A percentile compares a stretch with the other conserved stretches of the same genome.
Conservation (phyloP, 2,888 invertebrate species). For the Zonitis immaculata region DNA sequence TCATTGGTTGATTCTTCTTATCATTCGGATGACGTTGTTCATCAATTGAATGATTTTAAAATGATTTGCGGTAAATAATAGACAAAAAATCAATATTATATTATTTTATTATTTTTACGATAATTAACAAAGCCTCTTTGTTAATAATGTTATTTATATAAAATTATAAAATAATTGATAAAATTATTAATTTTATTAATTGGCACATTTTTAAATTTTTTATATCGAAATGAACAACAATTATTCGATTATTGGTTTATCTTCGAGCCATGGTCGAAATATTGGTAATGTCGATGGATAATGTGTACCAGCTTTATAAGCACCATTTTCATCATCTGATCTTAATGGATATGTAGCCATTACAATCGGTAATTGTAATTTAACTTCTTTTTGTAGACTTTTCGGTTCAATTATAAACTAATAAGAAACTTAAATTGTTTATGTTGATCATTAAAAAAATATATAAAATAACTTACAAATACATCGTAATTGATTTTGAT, state of each 20-base stretch:
- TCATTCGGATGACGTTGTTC: constrained; percentile 12
- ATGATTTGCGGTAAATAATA: not conserved
- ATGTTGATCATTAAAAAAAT: not conserved
- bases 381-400: constrained; percentile 86
- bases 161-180: not conserved
- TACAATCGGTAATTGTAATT: constrained; percentile 85
- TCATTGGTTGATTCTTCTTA: constrained; percentile 9
- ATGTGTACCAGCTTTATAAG: constrained; percentile 78
- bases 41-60: constrained; percentile 2
- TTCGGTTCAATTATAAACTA: constrained; percentile 90
- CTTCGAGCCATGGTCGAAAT: constrained; percentile 84
- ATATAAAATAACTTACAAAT: constrained; percentile 61
- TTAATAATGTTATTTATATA: not conserved
- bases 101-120: not conserved
- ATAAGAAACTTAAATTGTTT: constrained; percentile 23
- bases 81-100: not conserved
- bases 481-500: constrained; percentile 92
- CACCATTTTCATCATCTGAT: constrained; percentile 60
- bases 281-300: constrained; percentile 89
- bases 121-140: not conserved
- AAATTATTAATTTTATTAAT: not conserved
- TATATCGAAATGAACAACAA: not conserved
- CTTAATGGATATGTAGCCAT: constrained; percentile 87
- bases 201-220: constrained; percentile 12
- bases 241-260: constrained; percentile 53